phyloP scores from a whole-genome alignment of 2,113 vertebrate species.

The Dryoscopus gambensis region DNA sequence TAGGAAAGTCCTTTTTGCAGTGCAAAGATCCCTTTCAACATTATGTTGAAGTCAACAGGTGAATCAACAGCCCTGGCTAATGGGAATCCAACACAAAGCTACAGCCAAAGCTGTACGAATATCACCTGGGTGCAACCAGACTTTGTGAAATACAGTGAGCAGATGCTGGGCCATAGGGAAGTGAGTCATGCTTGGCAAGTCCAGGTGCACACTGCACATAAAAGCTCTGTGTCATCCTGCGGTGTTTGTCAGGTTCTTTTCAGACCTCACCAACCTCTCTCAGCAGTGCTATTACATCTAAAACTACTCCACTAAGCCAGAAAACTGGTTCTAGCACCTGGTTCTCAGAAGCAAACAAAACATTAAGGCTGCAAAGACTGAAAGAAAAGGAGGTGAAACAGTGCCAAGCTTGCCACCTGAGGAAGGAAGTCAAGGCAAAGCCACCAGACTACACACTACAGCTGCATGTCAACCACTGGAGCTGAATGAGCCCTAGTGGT shows the following conservation, averaged over 20 bases:
- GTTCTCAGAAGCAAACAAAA: not conserved
- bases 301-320: not conserved
- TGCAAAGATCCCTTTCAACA: not conserved
- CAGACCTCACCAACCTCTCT: not conserved
- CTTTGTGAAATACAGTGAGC: not conserved
- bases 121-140: not conserved
- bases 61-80: not conserved
- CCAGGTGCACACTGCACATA: not conserved
- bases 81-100: fast-evolving
- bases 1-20: not conserved
- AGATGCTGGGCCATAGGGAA: not conserved
- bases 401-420: not conserved
- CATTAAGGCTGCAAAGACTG: fast-evolving
- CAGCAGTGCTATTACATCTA: fast-evolving
- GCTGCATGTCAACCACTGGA: not conserved
- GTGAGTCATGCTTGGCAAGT: not conserved
- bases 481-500: not conserved
- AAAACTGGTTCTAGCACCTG: not conserved
- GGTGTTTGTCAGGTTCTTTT: not conserved
- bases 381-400: not conserved
- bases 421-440: not conserved
- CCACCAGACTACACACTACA: not conserved
- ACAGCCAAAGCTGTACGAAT: not conserved
- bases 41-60: not conserved
- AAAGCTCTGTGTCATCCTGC: not conserved